A percentile compares a stretch with the other conserved stretches of the same genome.
Conservation (phyloP, 2,888 invertebrate genomes). For the Himalopsyche kuldschensis region DNA sequence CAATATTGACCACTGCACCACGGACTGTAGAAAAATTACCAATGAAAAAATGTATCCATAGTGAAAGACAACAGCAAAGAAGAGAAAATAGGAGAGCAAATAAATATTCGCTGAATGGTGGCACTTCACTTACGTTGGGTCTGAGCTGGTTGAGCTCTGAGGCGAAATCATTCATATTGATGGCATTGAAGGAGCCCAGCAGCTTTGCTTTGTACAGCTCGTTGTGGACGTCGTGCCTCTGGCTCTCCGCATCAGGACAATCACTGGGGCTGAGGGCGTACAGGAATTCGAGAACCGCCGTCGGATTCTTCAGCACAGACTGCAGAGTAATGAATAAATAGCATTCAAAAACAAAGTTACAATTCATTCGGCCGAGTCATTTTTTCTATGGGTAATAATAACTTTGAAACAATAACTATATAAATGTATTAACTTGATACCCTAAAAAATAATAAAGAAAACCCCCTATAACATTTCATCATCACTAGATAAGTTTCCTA, state of each 20-base stretch:
- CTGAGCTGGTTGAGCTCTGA: neutral
- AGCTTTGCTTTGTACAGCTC: neutral
- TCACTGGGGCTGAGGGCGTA: constrained; percentile 47
- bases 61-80: no score
- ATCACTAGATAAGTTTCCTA: no score
- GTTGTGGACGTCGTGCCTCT: neutral
- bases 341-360: neutral
- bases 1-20: no score
- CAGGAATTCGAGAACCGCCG: constrained; percentile 60
- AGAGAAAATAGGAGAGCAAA: no score
- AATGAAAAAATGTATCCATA: no score
- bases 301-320: constrained; percentile 64
- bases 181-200: neutral
- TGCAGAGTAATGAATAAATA: constrained; percentile 42
- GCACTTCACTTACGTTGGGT: neutral
- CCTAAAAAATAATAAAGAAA: no score
- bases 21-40: no score
- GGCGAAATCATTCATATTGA: neutral
- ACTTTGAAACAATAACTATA: no score
- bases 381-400: no score
- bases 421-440: no score
- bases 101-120: neutral
- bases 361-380: no score
- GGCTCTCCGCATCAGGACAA: neutral
- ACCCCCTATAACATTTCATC: no score